These are phyloP conservation scores for Athalia circularis DNA, from an alignment of 2,888 invertebrate species.

Conservation along the genomic window DNA sequence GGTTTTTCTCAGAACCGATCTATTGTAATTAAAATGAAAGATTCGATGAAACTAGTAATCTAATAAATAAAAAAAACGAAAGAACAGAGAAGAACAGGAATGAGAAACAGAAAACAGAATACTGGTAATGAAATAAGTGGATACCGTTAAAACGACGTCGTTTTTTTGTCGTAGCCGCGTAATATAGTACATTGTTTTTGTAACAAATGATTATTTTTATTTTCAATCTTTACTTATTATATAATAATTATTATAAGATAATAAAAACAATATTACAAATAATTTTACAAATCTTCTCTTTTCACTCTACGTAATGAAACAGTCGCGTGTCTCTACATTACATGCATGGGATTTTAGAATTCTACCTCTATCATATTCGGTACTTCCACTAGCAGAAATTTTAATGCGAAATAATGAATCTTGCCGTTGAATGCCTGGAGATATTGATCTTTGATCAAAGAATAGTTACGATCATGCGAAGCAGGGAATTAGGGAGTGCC, in stretches of 20 bases:
- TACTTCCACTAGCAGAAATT: too few relatives aligned
- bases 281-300: slow-evolving; percentile 29
- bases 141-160: slow-evolving; percentile 52
- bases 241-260: slow-evolving; percentile 60
- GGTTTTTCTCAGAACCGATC: slow-evolving; percentile 43
- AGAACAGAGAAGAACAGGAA: slow-evolving; percentile 2
- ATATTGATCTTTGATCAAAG: slow-evolving; percentile 46
- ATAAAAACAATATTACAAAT: slow-evolving; percentile 57
- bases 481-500: slow-evolving; percentile 63
- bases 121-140: slow-evolving; percentile 46
- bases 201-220: slow-evolving; percentile 67
- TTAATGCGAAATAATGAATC: background rate
- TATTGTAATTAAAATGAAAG: slow-evolving; percentile 50
- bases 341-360: too few relatives aligned
- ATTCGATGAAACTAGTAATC: slow-evolving; percentile 41
- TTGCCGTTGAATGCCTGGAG: background rate
- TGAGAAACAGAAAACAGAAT: slow-evolving; percentile 9
- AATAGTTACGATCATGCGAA: slow-evolving; percentile 40
- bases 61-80: slow-evolving; percentile 3
- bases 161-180: slow-evolving; percentile 53
- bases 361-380: too few relatives aligned
- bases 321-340: slow-evolving; percentile 18
- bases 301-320: too few relatives aligned
- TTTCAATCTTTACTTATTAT: slow-evolving; percentile 64
- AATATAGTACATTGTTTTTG: slow-evolving; percentile 62